Evolutionary conservation across 2,113 vertebrate genomes (phyloP).

Genomic region (Morone saxatilis): DNA sequence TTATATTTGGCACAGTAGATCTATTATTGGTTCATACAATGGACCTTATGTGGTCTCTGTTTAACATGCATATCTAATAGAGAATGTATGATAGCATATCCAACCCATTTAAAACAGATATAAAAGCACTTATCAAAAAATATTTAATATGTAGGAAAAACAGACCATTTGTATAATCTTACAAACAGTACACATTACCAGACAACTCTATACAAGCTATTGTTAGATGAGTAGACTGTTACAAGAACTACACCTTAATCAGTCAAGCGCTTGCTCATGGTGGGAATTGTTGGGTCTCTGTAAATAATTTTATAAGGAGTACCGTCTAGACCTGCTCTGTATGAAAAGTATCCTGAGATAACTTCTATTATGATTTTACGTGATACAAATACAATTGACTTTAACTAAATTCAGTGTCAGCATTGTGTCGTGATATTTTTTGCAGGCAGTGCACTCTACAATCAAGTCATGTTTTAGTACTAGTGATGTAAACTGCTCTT

Average conservation of each 20-base stretch:
- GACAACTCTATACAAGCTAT: background rate
- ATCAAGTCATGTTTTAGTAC: background rate
- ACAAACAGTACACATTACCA: conserved; percentile 9
- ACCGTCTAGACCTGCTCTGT: too few species aligned
- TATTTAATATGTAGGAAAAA: conserved; percentile 19
- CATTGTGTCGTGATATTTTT: background rate
- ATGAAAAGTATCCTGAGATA: too few species aligned
- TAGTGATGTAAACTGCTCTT: background rate
- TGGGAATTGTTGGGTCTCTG: too few species aligned
- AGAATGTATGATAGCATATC: background rate
- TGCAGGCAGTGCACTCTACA: background rate
- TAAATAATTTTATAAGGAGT: too few species aligned
- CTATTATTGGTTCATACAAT: background rate
- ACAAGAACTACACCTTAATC: background rate
- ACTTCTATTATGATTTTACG: too few species aligned
- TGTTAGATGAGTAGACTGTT: background rate
- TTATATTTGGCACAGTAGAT: background rate
- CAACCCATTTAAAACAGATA: conserved; percentile 28
- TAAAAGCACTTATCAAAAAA: background rate
- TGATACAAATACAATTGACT: too few species aligned
- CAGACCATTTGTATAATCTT: conserved; percentile 26
- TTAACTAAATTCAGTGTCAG: background rate
- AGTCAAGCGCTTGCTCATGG: too few species aligned
- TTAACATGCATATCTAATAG: background rate
- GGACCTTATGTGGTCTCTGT: background rate